phyloP scores from a whole-genome alignment of 2,888 invertebrate species.

The Heliconius hortense region DNA sequence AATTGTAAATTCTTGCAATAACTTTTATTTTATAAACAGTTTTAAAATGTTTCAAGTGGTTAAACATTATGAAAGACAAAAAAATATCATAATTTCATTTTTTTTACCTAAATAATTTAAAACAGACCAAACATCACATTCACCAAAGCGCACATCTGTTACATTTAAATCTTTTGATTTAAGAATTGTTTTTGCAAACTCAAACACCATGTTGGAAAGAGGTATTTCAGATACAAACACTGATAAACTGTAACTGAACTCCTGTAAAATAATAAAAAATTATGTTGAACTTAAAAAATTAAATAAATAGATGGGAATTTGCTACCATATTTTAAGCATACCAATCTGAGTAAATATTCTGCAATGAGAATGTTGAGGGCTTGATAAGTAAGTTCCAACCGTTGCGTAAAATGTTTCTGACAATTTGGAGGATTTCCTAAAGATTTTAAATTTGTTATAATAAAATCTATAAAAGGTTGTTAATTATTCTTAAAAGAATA shows the following conservation, averaged over 20 bases:
- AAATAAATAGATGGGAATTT: background rate
- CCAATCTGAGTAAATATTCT: constrained; percentile 81
- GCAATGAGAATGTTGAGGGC: constrained; percentile 83
- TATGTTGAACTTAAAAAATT: background rate
- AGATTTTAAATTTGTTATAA: constrained; percentile 36
- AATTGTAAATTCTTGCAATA: no score
- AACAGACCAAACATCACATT: constrained; percentile 76
- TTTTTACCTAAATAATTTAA: constrained; percentile 69
- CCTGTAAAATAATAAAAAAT: constrained; percentile 56
- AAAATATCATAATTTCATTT: background rate
- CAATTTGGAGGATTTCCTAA: constrained; percentile 63
- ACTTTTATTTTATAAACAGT: no score
- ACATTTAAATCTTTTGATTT: constrained; percentile 48
- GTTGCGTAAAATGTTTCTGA: constrained; percentile 67
- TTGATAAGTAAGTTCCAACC: constrained; percentile 78
- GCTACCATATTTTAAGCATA: constrained; percentile 46
- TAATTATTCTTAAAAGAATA: background rate
- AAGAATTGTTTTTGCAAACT: constrained; percentile 63
- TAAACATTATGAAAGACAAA: background rate
- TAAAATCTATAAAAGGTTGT: background rate
- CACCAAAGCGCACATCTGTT: constrained; percentile 60
- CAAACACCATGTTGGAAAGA: constrained; percentile 76
- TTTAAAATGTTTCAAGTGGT: no score
- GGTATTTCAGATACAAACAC: constrained; percentile 84
- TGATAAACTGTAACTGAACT: constrained; percentile 82